Base-by-base conservation (phyloP, 2,888 invertebrate genomes). In the Nymphalis urticae region DNA sequence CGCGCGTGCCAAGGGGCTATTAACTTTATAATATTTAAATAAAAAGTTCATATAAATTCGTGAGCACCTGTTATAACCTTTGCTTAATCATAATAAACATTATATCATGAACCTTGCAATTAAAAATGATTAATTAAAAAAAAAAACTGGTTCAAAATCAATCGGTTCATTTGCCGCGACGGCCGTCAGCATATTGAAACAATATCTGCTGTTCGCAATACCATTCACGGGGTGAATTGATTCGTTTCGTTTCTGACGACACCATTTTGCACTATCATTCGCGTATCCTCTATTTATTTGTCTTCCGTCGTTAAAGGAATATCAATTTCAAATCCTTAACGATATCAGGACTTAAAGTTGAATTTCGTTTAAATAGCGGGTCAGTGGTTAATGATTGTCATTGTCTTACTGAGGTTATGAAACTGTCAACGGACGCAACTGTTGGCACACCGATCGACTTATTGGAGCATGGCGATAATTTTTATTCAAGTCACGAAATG, bases 381-480 rank as follows among this genome's bases (percentile, higher is more conserved):
- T 74, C 78, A 80, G 81, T 79, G 62, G 70, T 73, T 80, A 79
- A 79, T 85, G 78, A 83, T 82, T 82, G 86, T 84, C 87, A 88
- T 91, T 90, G 90, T 90, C 82, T 87, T 86, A 87, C 79, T 76
- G 82, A 80, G 82, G 78, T 89, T 88, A 87, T 83, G 90, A 85
- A 89, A 91, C 81, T 85, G 87, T 86, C 86, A 84, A 77, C 73
- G 70, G 74, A 73, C 82, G 77, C 77, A 79, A 77, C 77, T 72
- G 84, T 91, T 90, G 85, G 85, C 85, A 83, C 84, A 89, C 82
- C 85, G 85, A 82, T 82, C 80, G 80, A 84, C 83, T 92, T 91
- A 91, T 89, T 91, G 90, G 91, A 91, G 89, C 91, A 86, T 86
- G 80, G 81, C 85, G 78, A 79, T 82, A 77, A 87, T 88, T 86